These are phyloP conservation scores for Vulpes ferrilata DNA, from an alignment of 2,113 vertebrate genomes.

Conservation along the genomic window DNA sequence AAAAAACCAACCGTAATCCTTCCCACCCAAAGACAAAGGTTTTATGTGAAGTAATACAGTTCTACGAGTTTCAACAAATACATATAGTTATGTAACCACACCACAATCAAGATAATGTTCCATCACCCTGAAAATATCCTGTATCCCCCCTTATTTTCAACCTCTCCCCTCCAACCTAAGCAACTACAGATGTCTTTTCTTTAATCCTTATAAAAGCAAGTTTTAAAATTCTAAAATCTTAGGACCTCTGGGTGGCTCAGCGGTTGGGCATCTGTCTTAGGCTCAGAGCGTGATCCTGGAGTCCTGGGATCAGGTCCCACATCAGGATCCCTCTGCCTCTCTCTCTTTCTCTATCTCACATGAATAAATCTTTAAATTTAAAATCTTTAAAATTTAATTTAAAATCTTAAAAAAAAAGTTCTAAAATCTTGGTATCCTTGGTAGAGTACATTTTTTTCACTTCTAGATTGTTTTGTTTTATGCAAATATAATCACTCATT, in stretches of 20 bases:
- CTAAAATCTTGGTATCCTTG: background rate
- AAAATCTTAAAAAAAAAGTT: too few relatives aligned
- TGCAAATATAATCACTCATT: slow-evolving; percentile 16
- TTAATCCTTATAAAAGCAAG: background rate
- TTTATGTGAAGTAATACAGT: slow-evolving; percentile 12
- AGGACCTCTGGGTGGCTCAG: too few relatives aligned
- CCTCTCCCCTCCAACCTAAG: background rate
- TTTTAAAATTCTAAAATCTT: too few relatives aligned
- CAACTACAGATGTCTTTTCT: background rate
- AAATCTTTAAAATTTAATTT: too few relatives aligned
- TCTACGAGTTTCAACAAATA: background rate
- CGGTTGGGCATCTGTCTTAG: too few relatives aligned
- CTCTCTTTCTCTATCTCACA: too few relatives aligned
- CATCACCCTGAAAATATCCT: background rate
- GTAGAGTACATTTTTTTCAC: background rate
- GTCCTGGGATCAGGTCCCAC: too few relatives aligned
- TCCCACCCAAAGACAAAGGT: background rate
- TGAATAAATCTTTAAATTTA: too few relatives aligned
- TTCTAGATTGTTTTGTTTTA: slow-evolving; percentile 5
- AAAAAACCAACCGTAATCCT: slow-evolving; percentile 18
- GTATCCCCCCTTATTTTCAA: background rate
- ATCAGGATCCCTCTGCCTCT: too few relatives aligned
- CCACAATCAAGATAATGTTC: background rate
- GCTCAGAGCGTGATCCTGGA: too few relatives aligned
- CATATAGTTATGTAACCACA: background rate